These are phyloP conservation scores for Thera britannica DNA, from an alignment of 2,888 invertebrate species.

Conservation along the genomic window DNA sequence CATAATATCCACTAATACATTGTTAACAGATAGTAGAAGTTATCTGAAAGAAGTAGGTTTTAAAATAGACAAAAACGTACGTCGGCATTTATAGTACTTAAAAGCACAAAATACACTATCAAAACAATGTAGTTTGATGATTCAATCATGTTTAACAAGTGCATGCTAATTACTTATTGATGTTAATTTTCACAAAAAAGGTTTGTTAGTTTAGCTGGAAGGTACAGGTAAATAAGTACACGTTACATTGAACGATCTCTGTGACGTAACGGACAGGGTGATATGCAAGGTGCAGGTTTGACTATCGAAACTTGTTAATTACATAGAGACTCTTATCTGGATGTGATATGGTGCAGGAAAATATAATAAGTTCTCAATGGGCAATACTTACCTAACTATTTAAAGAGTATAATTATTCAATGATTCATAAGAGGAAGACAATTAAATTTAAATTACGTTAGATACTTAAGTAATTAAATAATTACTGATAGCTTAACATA, in stretches of 20 bases:
- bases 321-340: neutral
- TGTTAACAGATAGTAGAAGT: no score
- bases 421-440: neutral
- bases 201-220: neutral
- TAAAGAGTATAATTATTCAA: neutral
- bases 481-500: neutral
- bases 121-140: slow-evolving; percentile 7
- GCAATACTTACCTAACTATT: no score
- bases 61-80: neutral
- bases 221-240: no score
- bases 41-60: no score
- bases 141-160: slow-evolving; percentile 10
- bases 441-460: neutral
- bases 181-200: slow-evolving; percentile 1
- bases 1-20: no score
- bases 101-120: neutral
- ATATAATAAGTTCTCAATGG: neutral
- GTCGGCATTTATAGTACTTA: no score
- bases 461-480: neutral
- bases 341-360: neutral
- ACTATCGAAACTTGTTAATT: neutral
- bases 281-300: neutral
- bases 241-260: neutral
- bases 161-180: slow-evolving; percentile 7
- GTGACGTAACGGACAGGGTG: neutral